Evolutionary conservation across 1,140 invertebrate species (phyloP), one percentile per base, ranked within the genome.

Genomic region (Medauroidea extradentata): DNA sequence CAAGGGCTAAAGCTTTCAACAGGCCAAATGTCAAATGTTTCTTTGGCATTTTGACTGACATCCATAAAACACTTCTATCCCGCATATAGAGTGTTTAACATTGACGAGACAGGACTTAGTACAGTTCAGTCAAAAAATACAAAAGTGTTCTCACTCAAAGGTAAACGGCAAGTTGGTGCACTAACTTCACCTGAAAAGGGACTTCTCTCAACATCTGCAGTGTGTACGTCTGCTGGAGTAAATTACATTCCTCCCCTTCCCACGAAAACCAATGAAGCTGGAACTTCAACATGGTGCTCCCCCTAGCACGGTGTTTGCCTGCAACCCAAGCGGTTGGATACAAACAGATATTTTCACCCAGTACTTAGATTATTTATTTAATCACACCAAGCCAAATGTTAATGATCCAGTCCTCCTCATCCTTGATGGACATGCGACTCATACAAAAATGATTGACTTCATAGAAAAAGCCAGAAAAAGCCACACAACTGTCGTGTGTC

Each of bases 81-180:
- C 41, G 48, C 65, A 18, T 44, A 65, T 42, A 55, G 62, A 27
- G 65, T 74, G 13, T 75, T 67, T 52, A 76, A 76, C 65, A 54
- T 70, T 50, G 69, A 73, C 61, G 71, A 73, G 44, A 76, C 69
- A 29, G 74, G 73, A 8, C 39, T 73, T 27, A 70, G 66, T 8
- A 73, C 67, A 29, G 71, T 74, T 25, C 64, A 66, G 14, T 73
- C 74, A 57, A 70, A 64, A 34, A 60, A 69, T 13, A 60, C 60
- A 38, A 73, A 69, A 69, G 63, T 73, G 23, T 39, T 76, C 18
- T 67, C 66, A 38, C 50, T 51, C 5, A 67, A 69, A 60, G 68
- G 67, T 38, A 67, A 63, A 63, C 67, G 63, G 49, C 65, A 69
- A 59, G 60, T 70, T 53, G 62, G 65, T 7, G 43, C 63, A 46